Evolutionary conservation across 2,888 invertebrate species (phyloP), one percentile per base, ranked within the genome.

Genomic region (Xanthorhoe designata): DNA sequence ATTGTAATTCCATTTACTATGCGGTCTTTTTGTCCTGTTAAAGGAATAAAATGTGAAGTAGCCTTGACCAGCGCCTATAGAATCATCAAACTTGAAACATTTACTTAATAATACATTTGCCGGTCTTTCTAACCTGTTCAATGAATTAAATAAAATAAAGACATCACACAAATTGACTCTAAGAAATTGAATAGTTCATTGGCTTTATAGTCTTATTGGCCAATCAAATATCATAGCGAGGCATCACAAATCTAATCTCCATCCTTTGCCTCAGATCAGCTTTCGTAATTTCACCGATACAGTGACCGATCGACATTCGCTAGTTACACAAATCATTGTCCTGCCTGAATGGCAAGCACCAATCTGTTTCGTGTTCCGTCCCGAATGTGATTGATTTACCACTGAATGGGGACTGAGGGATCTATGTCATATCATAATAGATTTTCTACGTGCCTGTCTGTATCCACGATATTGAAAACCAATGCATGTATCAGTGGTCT

Each of bases 351-450:
- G 66, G 70, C 69, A 69, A 70, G 64, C 69, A 62, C 69, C 72
- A 76, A 75, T 75, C 75, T 66, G 73, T 71, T 68, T 55, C 71
- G 65, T 61, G 72, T 72, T 70, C 70, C 62, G 70, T 69, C 66
- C 66, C 47, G 66, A 59, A 63, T 64, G 57, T 75, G 74, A 76
- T 72, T 72, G 74, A 75, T 75, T 72, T 75, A 71, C 72, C 66
- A 66, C 70, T 68, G 68, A 66, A 70, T 68, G 64, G 69, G 63
- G 45, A 61, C 58, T 47, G 61, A 55, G 58, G 63, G 57, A 52
- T 51, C 68, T 68, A 59, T 57, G 66, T 68, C 70, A 69, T 64
- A 68, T 67, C 59, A 68, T 69, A 68, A 70, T 68, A 58, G 50
- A 54, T 55, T 55, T 59, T 54, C 32, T 51, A 53, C 62, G 56